phyloP scores from a whole-genome alignment of 2,797 vertebrate species.

The Phrynocephalus vlangalii region DNA sequence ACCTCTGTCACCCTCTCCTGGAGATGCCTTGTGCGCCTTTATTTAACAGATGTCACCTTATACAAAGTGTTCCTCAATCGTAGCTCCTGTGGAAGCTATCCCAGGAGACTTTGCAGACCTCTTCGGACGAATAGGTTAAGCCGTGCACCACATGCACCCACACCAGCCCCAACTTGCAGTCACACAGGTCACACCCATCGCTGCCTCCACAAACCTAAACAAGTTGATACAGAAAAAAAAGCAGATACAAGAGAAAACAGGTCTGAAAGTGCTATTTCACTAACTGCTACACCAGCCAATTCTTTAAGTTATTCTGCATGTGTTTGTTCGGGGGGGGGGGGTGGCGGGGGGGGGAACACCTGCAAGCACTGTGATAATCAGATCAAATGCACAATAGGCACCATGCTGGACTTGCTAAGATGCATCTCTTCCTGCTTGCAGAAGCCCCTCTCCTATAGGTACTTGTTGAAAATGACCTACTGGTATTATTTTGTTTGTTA shows the following conservation, averaged over 20 bases:
- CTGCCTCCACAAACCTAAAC: background rate
- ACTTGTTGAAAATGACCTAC: background rate
- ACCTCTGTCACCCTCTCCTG: background rate
- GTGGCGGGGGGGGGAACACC: background rate
- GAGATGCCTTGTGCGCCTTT: background rate
- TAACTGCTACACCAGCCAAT: background rate
- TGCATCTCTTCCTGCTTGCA: background rate
- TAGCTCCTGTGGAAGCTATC: background rate
- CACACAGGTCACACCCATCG: background rate
- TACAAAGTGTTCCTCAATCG: background rate
- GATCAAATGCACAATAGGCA: background rate
- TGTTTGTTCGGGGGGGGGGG: background rate
- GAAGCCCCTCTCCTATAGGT: background rate
- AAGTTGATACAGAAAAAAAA: constrained; percentile 8
- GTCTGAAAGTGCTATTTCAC: constrained; percentile 8
- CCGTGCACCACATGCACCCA: too few species aligned
- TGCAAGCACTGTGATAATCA: background rate
- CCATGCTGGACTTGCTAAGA: background rate
- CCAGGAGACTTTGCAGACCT: background rate
- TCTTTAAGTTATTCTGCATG: background rate
- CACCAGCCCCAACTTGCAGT: background rate
- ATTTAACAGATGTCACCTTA: background rate
- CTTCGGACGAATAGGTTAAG: background rate
- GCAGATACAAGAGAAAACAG: constrained; percentile 6
- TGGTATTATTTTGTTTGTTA: background rate